Percentiles rank a stretch among this genome's conserved stretches.
These are phyloP conservation scores for Hirtodrosophila confusa DNA, from an alignment of 2,888 invertebrate genomes.

Conservation along the genomic window DNA sequence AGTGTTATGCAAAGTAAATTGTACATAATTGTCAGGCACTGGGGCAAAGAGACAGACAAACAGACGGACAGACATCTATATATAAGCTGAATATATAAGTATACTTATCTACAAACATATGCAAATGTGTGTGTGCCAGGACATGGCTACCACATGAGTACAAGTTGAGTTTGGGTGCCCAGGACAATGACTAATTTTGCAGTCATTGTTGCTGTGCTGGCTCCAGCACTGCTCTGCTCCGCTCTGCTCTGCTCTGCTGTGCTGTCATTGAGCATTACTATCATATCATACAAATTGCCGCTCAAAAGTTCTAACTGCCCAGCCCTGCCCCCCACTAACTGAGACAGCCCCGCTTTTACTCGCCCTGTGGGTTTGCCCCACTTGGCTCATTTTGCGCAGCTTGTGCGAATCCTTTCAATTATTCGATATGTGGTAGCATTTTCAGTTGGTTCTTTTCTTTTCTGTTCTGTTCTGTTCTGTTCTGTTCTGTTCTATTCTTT, in stretches of 20 bases:
- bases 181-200: constrained; percentile 71
- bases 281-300: constrained; percentile 76
- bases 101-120: constrained; percentile 39
- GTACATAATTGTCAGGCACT: constrained; percentile 74
- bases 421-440: constrained; percentile 71
- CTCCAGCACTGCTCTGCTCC: constrained; percentile 1
- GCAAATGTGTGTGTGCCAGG: constrained; percentile 33
- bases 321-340: no score
- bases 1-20: constrained; percentile 78
- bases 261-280: constrained; percentile 65
- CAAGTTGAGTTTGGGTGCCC: constrained; percentile 18
- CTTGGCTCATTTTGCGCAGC: constrained; percentile 53
- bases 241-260: neutral
- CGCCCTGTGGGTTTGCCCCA: neutral
- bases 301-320: constrained; percentile 34
- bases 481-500: constrained; percentile 10
- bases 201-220: constrained; percentile 55
- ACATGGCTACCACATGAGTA: constrained; percentile 4
- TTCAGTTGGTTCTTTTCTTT: constrained; percentile 20
- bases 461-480: neutral
- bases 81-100: constrained; percentile 18
- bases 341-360: neutral
- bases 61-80: constrained; percentile 25
- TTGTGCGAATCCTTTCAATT: constrained; percentile 75
- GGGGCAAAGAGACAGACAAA: constrained; percentile 20